phyloP scores from a whole-genome alignment of 2,888 invertebrate species.

The Melipona bicolor region DNA sequence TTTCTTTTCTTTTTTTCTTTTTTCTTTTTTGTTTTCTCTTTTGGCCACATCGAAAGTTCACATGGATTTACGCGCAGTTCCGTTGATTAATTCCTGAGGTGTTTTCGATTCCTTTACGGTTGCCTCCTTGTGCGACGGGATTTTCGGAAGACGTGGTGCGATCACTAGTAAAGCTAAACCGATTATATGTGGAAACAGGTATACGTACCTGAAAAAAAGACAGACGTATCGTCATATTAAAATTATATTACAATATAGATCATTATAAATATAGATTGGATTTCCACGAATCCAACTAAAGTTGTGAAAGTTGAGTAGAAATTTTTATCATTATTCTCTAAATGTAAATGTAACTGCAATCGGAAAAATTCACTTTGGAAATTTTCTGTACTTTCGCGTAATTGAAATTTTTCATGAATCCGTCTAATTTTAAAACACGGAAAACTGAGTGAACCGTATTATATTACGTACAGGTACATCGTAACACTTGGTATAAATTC shows the following conservation, averaged over 20 bases:
- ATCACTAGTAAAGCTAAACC: conserved; percentile 76
- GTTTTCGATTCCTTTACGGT: conserved; percentile 28
- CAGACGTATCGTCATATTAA: neutral
- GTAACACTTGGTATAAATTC: conserved; percentile 92
- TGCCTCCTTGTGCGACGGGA: conserved; percentile 38
- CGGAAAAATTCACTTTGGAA: too few species aligned
- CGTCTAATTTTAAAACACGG: neutral
- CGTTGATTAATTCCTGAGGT: conserved; percentile 58
- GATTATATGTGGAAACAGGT: conserved; percentile 79
- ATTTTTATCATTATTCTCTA: too few species aligned
- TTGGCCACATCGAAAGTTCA: conserved; percentile 35
- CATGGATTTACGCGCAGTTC: conserved; percentile 62
- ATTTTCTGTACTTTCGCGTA: too few species aligned
- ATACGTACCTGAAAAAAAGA: conserved; percentile 76
- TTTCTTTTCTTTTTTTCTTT: too few species aligned
- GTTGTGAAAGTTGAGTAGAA: too few species aligned
- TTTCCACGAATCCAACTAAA: neutral
- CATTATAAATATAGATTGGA: neutral
- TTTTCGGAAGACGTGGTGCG: conserved; percentile 75
- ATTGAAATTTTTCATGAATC: too few species aligned
- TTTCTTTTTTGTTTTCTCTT: neutral
- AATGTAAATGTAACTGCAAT: too few species aligned
- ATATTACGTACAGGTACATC: conserved; percentile 90
- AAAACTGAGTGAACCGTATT: neutral
- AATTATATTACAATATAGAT: neutral